Base-by-base conservation (phyloP, 2,113 vertebrate genomes). In the Pelvicachromis taeniatus region DNA sequence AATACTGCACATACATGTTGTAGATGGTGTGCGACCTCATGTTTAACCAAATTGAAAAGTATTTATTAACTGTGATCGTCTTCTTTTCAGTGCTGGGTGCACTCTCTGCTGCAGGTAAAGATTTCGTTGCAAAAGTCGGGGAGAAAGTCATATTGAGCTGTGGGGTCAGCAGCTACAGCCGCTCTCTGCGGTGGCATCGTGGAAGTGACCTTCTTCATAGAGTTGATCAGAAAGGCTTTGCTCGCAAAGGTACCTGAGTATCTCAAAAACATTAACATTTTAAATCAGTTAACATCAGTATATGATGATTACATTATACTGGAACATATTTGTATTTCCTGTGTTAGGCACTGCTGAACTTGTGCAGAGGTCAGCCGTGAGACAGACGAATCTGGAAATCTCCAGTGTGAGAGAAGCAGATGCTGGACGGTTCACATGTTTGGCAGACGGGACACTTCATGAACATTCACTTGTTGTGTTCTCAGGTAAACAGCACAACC, bases 201-300 rank as follows among this genome's bases (percentile, higher is more conserved):
- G 5, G 4, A 0, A 0, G 1, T 2, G 0, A 0, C 0, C 0
- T 0, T 1, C 21, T 11, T 4, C 2, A 14, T 7, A 14, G 0
- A 2, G 0, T 1, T 0, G 0, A 1, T 1, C 16, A 11, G 4
- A 2, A 0, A 2, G 48, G 78, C 17, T 0, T 1, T 0, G 0
- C 0, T 10, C 0, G 0, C 10, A 91, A 0, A 78, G 92, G 95
- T 96, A 75, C 16, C 9, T 26, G 4, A 0, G 1, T 31, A n/a
- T 19, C 7, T 38, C 2, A 0, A 7, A 81, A 12, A 1, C 26
- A 2, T 58, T 3, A 58, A 58, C 16, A 52, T 1, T 3, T 53
- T 3, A 38, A 29, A 29, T 29, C 13, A 3, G 1, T 29, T 21
- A 9, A 19, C 9, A 19, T 26, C 33, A 23, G n/a, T 16, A 26